Percentiles rank a stretch among this genome's conserved stretches.
phyloP scores from a whole-genome alignment of 2,888 invertebrate genomes.

The Ligdia adustata region DNA sequence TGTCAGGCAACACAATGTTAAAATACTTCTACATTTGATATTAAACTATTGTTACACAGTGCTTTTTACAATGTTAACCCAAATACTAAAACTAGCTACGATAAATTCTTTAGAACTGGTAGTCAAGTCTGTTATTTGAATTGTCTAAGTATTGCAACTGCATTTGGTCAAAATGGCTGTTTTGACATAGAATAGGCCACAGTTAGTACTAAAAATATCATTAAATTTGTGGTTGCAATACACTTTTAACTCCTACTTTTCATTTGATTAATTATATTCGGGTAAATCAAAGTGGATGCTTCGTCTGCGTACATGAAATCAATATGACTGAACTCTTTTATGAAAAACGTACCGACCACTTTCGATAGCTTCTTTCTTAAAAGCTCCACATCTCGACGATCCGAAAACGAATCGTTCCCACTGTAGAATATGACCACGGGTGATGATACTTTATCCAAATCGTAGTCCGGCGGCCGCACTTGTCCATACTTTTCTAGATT shows the following conservation, averaged over 20 bases:
- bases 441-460: conserved; percentile 49
- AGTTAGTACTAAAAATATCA: no score
- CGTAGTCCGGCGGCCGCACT: conserved; percentile 59
- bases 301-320: conserved; percentile 87
- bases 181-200: no score
- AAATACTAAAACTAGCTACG: no score
- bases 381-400: conserved; percentile 73
- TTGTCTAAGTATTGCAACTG: no score
- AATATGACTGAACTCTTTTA: conserved; percentile 85
- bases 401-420: conserved; percentile 73
- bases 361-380: conserved; percentile 73
- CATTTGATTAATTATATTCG: conserved; percentile 24
- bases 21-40: no score
- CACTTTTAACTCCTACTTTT: background rate
- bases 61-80: no score
- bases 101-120: no score
- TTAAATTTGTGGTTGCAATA: no score
- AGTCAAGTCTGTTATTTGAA: no score
- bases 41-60: no score
- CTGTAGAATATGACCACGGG: conserved; percentile 65
- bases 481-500: conserved; percentile 72
- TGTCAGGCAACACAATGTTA: no score
- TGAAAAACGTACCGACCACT: conserved; percentile 69
- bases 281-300: conserved; percentile 80
- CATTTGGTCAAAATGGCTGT: no score